These are phyloP conservation scores for Enteromius thamalakanensis DNA, from an alignment of 2,797 vertebrate species.

Conservation along the genomic window DNA sequence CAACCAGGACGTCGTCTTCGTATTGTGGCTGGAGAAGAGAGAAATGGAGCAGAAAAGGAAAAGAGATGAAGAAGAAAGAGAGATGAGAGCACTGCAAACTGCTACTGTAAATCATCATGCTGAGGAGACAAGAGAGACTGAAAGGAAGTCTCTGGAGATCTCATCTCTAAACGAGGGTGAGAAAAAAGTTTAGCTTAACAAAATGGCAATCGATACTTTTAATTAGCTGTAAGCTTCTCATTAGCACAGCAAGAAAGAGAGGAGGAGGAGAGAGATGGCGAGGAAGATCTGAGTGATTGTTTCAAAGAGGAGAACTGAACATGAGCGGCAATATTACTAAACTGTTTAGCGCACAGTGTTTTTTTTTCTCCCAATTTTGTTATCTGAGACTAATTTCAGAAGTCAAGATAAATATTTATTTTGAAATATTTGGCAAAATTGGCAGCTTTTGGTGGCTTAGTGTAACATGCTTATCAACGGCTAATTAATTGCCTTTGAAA, in stretches of 20 bases:
- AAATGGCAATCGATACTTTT: slow-evolving; percentile 92
- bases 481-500: slow-evolving; percentile 12
- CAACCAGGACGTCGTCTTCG: slow-evolving; percentile 99
- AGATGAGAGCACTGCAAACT: slow-evolving; percentile 44
- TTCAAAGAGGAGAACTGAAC: slow-evolving; percentile 15
- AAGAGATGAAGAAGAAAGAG: slow-evolving; percentile 56
- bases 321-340: not conserved
- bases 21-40: slow-evolving; percentile 90
- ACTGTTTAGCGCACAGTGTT: not conserved
- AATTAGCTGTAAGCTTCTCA: slow-evolving; percentile 92
- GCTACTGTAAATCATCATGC: slow-evolving; percentile 34
- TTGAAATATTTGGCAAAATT: not conserved
- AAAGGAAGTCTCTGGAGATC: slow-evolving; percentile 48
- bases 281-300: slow-evolving; percentile 20
- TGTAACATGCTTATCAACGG: not conserved
- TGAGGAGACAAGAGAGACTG: slow-evolving; percentile 37
- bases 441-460: not conserved
- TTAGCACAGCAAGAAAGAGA: slow-evolving; percentile 70
- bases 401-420: not conserved
- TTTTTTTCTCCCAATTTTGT: not conserved
- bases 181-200: slow-evolving; percentile 77
- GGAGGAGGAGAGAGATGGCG: slow-evolving; percentile 16
- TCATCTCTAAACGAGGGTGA: slow-evolving; percentile 37
- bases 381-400: not conserved
- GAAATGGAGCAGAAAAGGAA: slow-evolving; percentile 74